Evolutionary conservation across 92 coral and sea anemone genomes (phyloP).

Genomic region (Anthopleura xanthogrammica): DNA sequence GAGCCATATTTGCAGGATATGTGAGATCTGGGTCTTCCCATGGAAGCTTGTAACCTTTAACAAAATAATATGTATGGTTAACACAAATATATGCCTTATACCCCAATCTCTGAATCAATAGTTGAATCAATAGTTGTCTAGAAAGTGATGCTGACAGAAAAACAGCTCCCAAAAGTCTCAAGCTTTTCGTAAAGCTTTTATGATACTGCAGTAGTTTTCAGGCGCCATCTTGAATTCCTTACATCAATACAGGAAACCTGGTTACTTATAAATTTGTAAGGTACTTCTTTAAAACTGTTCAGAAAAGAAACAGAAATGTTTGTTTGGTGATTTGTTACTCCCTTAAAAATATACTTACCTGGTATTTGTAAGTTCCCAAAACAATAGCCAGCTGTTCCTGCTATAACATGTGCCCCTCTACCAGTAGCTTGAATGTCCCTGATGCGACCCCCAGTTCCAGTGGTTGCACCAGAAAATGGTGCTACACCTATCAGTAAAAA

Average conservation of each 20-base stretch:
- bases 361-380: conserved; percentile 94
- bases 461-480: conserved; percentile 97
- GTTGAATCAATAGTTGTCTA: too few relatives aligned
- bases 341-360: conserved; percentile 36
- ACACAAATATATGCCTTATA: neutral
- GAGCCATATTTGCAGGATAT: conserved; percentile 94
- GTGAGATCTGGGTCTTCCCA: conserved; percentile 80
- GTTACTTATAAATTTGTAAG: too few relatives aligned
- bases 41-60: conserved; percentile 84
- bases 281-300: too few relatives aligned
- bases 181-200: too few relatives aligned
- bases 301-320: too few relatives aligned
- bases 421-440: conserved; percentile 98
- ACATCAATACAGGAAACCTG: too few relatives aligned
- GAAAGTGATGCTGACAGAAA: too few relatives aligned
- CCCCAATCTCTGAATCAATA: too few relatives aligned
- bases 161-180: too few relatives aligned
- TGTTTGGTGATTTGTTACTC: too few relatives aligned
- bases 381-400: conserved; percentile 98
- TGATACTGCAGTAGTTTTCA: too few relatives aligned
- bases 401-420: conserved; percentile 91
- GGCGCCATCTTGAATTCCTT: too few relatives aligned
- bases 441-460: conserved; percentile 98
- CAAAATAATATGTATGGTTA: neutral
- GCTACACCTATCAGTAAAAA: conserved; percentile 69